A percentile compares a stretch with the other conserved stretches of the same genome.
These are phyloP conservation scores for Sepiola atlantica DNA, from an alignment of 2,888 invertebrate species.

Conservation along the genomic window DNA sequence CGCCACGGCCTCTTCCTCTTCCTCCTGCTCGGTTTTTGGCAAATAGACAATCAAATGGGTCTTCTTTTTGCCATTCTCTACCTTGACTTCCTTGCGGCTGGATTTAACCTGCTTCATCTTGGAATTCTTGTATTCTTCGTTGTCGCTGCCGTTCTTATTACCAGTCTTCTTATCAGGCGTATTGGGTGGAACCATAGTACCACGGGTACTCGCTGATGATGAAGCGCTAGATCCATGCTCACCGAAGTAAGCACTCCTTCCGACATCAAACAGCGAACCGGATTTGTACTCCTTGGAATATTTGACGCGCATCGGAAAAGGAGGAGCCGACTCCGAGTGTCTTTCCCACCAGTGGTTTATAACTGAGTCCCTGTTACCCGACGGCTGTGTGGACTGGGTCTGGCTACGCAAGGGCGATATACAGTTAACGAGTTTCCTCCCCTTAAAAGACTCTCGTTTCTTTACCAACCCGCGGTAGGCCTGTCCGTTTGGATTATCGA, in stretches of 20 bases:
- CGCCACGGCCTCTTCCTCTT: background rate
- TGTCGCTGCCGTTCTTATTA: background rate
- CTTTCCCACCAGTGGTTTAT: background rate
- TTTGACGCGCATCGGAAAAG: background rate
- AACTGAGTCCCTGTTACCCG: background rate
- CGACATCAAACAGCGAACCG: background rate
- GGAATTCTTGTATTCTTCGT: background rate
- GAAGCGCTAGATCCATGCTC: background rate
- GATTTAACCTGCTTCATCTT: background rate
- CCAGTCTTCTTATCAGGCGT: background rate
- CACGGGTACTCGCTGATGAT: background rate
- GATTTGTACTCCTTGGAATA: background rate
- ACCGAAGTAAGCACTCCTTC: background rate
- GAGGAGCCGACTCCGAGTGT: background rate
- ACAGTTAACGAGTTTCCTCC: background rate
- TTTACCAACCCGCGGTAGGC: no score
- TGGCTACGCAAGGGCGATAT: background rate
- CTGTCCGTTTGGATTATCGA: background rate
- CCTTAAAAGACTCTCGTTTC: background rate
- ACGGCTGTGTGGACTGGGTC: no score
- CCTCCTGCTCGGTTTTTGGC: background rate
- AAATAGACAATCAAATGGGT: slow-evolving; percentile 34
- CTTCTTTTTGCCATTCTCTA: slow-evolving; percentile 37
- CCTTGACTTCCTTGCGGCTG: slow-evolving; percentile 8
- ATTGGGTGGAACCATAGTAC: background rate